These are phyloP conservation scores for Rousettus madagascariensis DNA, from an alignment of 2,797 vertebrate genomes.

Conservation along the genomic window DNA sequence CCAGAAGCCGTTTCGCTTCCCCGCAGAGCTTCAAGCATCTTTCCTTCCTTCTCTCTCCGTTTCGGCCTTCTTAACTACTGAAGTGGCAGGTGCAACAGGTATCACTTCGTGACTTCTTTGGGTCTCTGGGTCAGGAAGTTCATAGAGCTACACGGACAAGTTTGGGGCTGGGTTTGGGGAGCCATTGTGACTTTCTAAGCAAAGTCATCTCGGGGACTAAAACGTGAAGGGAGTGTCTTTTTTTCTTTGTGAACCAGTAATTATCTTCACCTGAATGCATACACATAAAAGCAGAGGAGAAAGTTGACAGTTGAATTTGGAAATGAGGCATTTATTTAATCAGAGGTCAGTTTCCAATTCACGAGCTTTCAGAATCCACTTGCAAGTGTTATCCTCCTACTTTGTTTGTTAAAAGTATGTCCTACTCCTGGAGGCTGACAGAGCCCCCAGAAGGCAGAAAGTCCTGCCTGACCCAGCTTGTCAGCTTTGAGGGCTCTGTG, in stretches of 20 bases:
- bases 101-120: not conserved
- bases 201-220: not conserved
- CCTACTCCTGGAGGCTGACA: not conserved
- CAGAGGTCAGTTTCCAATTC: not conserved
- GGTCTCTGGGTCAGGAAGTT: not conserved
- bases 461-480: not conserved
- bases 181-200: not conserved
- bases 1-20: not conserved
- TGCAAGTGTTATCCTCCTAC: not conserved
- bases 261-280: not conserved
- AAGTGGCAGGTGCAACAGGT: not conserved
- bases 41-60: not conserved
- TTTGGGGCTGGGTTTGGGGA: not conserved
- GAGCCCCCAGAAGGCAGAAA: not conserved
- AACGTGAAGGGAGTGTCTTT: accelerated
- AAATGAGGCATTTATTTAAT: not conserved
- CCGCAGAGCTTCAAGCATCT: not conserved
- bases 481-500: not conserved
- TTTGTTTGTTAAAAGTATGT: not conserved
- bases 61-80: not conserved
- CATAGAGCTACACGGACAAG: not conserved
- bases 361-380: not conserved
- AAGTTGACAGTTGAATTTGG: not conserved
- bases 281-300: not conserved
- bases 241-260: not conserved